Base-by-base conservation (phyloP, 2,113 vertebrate species). In the Psettodes erumei region DNA sequence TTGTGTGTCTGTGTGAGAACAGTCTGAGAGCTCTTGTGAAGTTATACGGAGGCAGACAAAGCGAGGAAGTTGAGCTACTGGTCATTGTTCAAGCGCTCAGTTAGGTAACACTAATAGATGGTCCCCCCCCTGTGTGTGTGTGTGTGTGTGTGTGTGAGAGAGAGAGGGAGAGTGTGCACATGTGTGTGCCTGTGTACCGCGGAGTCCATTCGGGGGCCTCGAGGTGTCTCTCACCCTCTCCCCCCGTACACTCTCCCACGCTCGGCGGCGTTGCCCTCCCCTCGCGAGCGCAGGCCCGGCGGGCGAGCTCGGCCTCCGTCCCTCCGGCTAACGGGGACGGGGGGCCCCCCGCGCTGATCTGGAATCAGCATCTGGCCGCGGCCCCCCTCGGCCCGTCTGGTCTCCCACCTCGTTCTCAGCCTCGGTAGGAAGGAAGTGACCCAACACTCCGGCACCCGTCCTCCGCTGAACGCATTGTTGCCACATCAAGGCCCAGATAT, bases 41-140 rank as follows among this genome's bases (percentile, higher is more conserved):
- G 91, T 90, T 86, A 62, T 59, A 77, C 47, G 81, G 85, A 81
- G 73, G 86, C 82, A 87, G 91, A 94, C 93, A 94, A 93, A 95
- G 92, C 83, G 83, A 93, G 93, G 94, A 95, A 94, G 93, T 92
- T 89, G 75, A 89, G 79, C 92, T 87, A 79, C 89, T 87, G 88
- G 88, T 88, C 91, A 93, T 94, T 94, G 94, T 94, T 93, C 92
- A 51, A 84, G 86, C 74, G 72, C 88, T 86, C 56, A 74, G 85
- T 94, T 93, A 91, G 88, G 90, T 90, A 89, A 92, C 85, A 82
- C 81, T 88, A 86, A 90, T 88, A 89, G 81, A 90, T 86, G 81
- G 89, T 85, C 40, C 25, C 85, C 81, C 37, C 78, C 28, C 58
- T 59, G 77, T 71, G 58, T 50, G 59, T 50, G 42, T 54, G 43